Evolutionary conservation across 1,140 invertebrate genomes (phyloP), one percentile per base, ranked within the genome.

Genomic region (Drosophila willistoni): DNA sequence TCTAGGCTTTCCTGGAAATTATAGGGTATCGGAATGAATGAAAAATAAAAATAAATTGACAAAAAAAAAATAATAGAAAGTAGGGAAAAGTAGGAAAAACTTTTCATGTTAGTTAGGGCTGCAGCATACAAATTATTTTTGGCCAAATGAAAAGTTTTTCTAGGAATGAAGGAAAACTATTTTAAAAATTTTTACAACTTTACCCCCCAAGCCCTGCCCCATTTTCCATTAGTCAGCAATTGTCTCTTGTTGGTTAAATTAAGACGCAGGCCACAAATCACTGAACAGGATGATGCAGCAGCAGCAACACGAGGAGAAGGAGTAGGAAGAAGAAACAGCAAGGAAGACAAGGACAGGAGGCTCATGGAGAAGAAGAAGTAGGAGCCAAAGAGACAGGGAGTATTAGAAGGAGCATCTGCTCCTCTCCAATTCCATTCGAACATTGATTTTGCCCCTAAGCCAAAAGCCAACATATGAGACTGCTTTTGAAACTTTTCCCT

Each of bases 61-160:
- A 29, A 6, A 29, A 29, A 29, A 29, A 29, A 6, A 29, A 29
- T 7, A 29, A 29, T 25, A 5, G 25, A 29, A 29, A 29, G 6
- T 29, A 29, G 29, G 29, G 39, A 59, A 54, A 60, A 60, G 73
- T 39, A 76, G 60, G 60, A 76, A 36, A 79, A 87, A 87, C 56
- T 89, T 87, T 83, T 47, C 79, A 65, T 86, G 84, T 86, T 77
- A 65, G 70, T 72, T 80, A 36, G 72, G 25, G 69, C 59, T 73
- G 73, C 77, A 75, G 83, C 83, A 87, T 86, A 86, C 83, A 86
- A 86, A 86, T 87, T 87, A 87, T 87, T 83, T 83, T 86, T 79
- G 83, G 67, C 67, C 60, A 69, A 69, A 68, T 22, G 44, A 51
- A 79, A 86, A 83, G 34, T 81, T 87, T 87, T 76, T 59, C 10